These are phyloP conservation scores for Phoebastria nigripes DNA, from an alignment of 2,797 vertebrate species.

Conservation along the genomic window DNA sequence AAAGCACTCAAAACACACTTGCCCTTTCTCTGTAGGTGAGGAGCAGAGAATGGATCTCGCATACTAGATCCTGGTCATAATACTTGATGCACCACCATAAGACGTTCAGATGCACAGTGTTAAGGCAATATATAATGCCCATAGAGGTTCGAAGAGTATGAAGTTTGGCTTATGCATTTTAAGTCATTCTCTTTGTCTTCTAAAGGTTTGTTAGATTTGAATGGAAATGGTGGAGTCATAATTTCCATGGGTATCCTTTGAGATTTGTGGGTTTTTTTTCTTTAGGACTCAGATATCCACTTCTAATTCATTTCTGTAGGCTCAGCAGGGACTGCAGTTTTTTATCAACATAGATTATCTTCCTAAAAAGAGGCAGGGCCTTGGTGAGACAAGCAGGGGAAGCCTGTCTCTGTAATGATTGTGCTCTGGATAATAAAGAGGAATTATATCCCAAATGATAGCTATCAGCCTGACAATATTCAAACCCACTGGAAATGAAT, in stretches of 20 bases:
- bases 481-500: constrained; percentile 36
- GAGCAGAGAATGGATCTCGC: neutral
- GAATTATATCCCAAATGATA: constrained; percentile 37
- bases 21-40: neutral
- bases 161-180: neutral
- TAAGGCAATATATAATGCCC: neutral
- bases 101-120: accelerated
- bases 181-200: neutral
- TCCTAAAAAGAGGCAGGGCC: constrained; percentile 14
- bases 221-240: neutral
- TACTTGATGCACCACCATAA: neutral
- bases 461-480: constrained; percentile 31
- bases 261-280: neutral
- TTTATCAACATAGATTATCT: constrained; percentile 60
- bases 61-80: neutral
- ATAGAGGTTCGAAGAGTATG: neutral
- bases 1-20: neutral
- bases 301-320: constrained; percentile 23
- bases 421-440: constrained; percentile 29
- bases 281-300: neutral
- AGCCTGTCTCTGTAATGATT: constrained; percentile 39
- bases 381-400: constrained; percentile 48
- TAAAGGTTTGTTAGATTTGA: neutral
- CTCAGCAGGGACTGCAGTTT: neutral
- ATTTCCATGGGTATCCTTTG: constrained; percentile 16